phyloP scores from a whole-genome alignment of 1,140 invertebrate genomes.

The Mactra quadrangularis region DNA sequence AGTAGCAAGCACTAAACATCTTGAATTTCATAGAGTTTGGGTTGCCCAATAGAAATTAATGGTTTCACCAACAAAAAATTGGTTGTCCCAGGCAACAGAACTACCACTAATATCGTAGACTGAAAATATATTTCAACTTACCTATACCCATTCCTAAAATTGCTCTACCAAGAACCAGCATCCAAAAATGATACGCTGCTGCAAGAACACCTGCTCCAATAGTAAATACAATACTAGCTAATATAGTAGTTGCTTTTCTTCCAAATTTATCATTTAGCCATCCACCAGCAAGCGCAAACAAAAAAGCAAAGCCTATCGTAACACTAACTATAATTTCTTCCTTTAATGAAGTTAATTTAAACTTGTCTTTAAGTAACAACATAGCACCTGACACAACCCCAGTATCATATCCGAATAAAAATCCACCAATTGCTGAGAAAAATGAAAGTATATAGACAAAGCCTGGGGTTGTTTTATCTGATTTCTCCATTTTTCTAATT shows the following conservation, averaged over 20 bases:
- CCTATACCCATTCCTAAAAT: constrained; percentile 87
- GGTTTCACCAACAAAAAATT: too few species aligned
- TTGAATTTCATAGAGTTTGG: too few species aligned
- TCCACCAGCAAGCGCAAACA: constrained; percentile 81
- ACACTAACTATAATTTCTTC: constrained; percentile 85
- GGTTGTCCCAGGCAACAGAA: too few species aligned
- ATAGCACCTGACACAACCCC: constrained; percentile 88
- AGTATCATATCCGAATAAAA: constrained; percentile 88
- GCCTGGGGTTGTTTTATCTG: constrained; percentile 25
- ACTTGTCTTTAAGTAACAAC: constrained; percentile 84
- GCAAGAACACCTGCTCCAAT: constrained; percentile 85
- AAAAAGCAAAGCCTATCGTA: constrained; percentile 78
- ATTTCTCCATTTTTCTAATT: constrained; percentile 17
- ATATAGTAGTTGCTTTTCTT: constrained; percentile 85
- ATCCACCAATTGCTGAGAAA: constrained; percentile 86
- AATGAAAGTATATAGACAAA: constrained; percentile 85
- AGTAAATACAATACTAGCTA: constrained; percentile 86
- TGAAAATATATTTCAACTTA: too few species aligned
- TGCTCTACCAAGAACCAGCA: constrained; percentile 85
- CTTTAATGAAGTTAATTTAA: constrained; percentile 82
- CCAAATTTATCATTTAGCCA: constrained; percentile 85
- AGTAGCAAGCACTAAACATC: too few species aligned
- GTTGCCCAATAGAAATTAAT: too few species aligned
- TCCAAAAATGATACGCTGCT: constrained; percentile 82
- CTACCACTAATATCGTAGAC: too few species aligned